Evolutionary conservation across 2,888 invertebrate species (phyloP), one percentile per base, ranked within the genome.

Genomic region (Microctonus aethiopoides): DNA sequence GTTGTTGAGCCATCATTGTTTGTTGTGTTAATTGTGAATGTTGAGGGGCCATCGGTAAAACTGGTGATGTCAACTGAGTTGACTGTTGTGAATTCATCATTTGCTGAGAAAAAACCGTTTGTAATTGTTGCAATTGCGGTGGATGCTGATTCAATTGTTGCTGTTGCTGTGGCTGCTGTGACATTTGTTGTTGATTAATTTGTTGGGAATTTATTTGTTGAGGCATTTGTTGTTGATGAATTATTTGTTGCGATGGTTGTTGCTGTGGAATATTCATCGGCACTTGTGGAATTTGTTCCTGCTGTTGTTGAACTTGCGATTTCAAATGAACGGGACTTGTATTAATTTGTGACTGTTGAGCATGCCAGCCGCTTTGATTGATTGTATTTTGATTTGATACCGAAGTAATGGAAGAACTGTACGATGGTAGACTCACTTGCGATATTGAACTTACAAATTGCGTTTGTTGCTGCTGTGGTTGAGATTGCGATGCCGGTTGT

Each of bases 301-400:
- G 78, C 57, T 75, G 78, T 60, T 75, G 78, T 61, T 77, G 74
- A 20, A 67, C 70, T 70, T 76, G 76, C n/a, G 79, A 75, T 29
- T 76, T 76, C 24, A 80, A 74, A 36, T 81, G 74, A 0, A 71
- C 20, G 9, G 70, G 61, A n/a, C 69, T 36, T 9, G 36, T 81
- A 62, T 70, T 81, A 13, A 78, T 76, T n/a, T 84, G 77, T 10
- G 82, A 64, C 57, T 76, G 77, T 13, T 84, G 77, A 11, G 82
- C 63, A 60, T 77, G 77, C 85, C 85, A 86, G 10, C 32, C 32
- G 34, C 57, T 57, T n/a, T 57, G 57, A 57, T 46, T 46, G 16
- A 16, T 46, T 1, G 34, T 32, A 52, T 77, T 76, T 69, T 81
- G 84, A 75, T 76, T 81, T 16, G 59, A 51, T 7, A 64, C 46